phyloP scores from a whole-genome alignment of 2,888 invertebrate species.

The Camptogramma bilineatum region DNA sequence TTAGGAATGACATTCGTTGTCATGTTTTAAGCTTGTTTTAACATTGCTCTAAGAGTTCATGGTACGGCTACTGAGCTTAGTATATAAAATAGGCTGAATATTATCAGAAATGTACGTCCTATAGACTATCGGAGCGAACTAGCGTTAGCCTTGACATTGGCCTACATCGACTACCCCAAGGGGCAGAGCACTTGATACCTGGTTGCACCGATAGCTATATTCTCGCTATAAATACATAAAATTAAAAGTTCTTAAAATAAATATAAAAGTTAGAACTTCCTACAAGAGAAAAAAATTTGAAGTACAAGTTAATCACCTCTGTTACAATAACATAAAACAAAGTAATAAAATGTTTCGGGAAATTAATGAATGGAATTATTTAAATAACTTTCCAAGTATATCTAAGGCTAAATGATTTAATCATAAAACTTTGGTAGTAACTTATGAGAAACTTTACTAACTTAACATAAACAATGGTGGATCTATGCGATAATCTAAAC shows the following conservation, averaged over 20 bases:
- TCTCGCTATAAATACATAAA: constrained; percentile 16
- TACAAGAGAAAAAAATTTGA: background rate
- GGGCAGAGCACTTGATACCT: constrained; percentile 6
- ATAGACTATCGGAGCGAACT: background rate
- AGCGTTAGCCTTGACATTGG: constrained; percentile 16
- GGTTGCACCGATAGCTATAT: background rate
- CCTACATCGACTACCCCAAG: background rate
- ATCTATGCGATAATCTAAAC: constrained; percentile 12
- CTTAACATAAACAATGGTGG: constrained; percentile 16
- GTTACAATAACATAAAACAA: background rate
- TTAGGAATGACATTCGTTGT: too few relatives aligned
- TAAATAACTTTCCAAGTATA: constrained; percentile 27
- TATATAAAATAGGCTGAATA: background rate
- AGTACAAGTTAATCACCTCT: too few relatives aligned
- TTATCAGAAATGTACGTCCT: background rate
- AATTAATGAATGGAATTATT: constrained; percentile 2
- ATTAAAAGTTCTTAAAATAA: background rate
- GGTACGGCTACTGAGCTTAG: too few relatives aligned
- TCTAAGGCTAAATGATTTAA: constrained; percentile 35
- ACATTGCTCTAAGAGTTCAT: too few relatives aligned
- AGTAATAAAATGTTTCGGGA: background rate
- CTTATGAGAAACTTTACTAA: constrained; percentile 22
- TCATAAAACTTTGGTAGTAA: constrained; percentile 59
- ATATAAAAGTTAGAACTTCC: too few relatives aligned
- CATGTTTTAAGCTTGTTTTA: too few relatives aligned